Conservation (phyloP, 2,888 invertebrate genomes). For the Nasonia oneida region DNA sequence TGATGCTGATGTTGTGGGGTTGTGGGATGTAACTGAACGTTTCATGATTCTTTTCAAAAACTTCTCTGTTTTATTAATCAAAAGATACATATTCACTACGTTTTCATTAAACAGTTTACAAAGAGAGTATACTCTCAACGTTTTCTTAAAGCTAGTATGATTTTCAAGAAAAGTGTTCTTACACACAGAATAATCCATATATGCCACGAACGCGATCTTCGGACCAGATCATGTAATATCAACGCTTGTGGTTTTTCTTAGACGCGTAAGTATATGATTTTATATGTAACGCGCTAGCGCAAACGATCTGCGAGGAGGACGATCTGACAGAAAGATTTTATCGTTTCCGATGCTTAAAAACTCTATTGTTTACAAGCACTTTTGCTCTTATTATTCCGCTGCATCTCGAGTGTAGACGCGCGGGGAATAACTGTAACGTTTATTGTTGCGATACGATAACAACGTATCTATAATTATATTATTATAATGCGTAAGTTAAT, state of each 20-base stretch:
- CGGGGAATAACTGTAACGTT: slow-evolving; percentile 27
- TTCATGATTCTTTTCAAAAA: background rate
- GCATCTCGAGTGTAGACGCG: background rate
- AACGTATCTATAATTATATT: background rate
- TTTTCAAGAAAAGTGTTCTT: too few relatives aligned
- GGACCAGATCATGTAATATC: background rate
- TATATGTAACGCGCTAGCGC: background rate
- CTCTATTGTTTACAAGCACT: slow-evolving; percentile 27
- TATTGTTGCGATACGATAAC: background rate
- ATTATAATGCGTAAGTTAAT: slow-evolving; percentile 27
- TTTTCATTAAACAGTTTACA: too few relatives aligned
- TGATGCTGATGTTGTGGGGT: background rate
- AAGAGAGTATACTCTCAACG: too few relatives aligned
- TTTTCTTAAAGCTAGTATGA: too few relatives aligned
- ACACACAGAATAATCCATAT: background rate
- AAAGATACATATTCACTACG: too few relatives aligned
- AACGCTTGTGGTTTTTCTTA: background rate
- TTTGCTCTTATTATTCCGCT: background rate
- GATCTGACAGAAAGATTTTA: background rate
- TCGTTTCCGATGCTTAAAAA: background rate
- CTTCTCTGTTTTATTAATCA: background rate
- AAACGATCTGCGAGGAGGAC: background rate
- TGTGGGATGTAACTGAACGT: background rate
- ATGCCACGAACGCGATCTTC: background rate
- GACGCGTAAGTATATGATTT: background rate